Evolutionary conservation across 2,888 invertebrate species (phyloP).

Genomic region (Germaria angustata): DNA sequence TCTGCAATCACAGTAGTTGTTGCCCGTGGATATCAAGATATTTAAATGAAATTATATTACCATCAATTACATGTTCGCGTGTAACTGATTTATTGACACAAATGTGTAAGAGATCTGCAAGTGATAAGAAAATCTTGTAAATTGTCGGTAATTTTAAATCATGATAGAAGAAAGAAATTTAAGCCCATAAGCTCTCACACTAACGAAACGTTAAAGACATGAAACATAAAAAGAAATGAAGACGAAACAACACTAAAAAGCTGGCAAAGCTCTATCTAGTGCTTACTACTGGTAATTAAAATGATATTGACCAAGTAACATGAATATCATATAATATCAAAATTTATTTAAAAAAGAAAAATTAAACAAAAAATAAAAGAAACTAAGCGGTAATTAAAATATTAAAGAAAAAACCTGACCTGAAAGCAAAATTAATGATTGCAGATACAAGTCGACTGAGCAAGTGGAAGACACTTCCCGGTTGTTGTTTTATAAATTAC

Average conservation of each 20-base stretch:
- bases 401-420: conserved; percentile 31
- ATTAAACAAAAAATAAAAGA: neutral
- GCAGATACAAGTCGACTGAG: neutral
- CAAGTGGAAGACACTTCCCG: conserved; percentile 62
- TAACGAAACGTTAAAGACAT: neutral
- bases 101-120: conserved; percentile 39
- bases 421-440: conserved; percentile 45
- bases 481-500: conserved; percentile 56
- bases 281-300: conserved; percentile 45
- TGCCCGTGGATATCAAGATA: neutral
- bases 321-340: conserved; percentile 48
- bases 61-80: conserved; percentile 49
- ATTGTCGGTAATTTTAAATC: conserved; percentile 47
- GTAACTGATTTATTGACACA: conserved; percentile 45
- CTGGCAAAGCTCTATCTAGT: neutral
- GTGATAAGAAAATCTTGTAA: conserved; percentile 52
- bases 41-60: conserved; percentile 15
- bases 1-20: neutral
- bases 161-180: neutral
- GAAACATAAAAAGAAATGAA: conserved; percentile 13
- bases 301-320: conserved; percentile 62
- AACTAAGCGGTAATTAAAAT: neutral
- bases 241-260: neutral
- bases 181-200: neutral
- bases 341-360: conserved; percentile 26